Conservation (phyloP, 2,113 vertebrate genomes). For the Dromaius novaehollandiae region DNA sequence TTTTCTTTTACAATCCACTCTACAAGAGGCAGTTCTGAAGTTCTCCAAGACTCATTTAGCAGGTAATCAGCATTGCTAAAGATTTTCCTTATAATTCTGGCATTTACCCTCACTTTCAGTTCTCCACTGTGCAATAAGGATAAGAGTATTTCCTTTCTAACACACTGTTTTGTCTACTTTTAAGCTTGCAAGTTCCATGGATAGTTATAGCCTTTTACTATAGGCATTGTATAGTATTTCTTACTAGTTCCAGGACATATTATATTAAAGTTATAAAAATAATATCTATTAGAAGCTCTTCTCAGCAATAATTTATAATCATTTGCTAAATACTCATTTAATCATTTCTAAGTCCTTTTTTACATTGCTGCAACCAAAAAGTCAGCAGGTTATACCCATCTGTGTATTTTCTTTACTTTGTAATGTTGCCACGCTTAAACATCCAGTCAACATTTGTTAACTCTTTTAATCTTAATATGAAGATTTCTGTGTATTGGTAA, state of each 20-base stretch:
- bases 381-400: background rate
- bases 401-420: background rate
- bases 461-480: background rate
- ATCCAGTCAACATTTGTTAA: background rate
- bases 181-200: background rate
- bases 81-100: background rate
- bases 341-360: background rate
- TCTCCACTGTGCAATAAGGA: background rate
- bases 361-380: background rate
- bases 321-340: background rate
- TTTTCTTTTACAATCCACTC: background rate
- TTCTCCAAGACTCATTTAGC: background rate
- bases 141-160: background rate
- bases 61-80: background rate
- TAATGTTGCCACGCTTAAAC: background rate
- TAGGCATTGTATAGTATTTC: background rate
- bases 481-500: background rate
- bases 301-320: background rate
- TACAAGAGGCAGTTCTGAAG: background rate
- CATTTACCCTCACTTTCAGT: background rate
- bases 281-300: background rate
- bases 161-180: background rate
- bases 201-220: background rate
- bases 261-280: background rate
- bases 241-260: background rate